These are phyloP conservation scores for Muricea muricata DNA, from an alignment of 92 coral and sea anemone species.

Conservation along the genomic window DNA sequence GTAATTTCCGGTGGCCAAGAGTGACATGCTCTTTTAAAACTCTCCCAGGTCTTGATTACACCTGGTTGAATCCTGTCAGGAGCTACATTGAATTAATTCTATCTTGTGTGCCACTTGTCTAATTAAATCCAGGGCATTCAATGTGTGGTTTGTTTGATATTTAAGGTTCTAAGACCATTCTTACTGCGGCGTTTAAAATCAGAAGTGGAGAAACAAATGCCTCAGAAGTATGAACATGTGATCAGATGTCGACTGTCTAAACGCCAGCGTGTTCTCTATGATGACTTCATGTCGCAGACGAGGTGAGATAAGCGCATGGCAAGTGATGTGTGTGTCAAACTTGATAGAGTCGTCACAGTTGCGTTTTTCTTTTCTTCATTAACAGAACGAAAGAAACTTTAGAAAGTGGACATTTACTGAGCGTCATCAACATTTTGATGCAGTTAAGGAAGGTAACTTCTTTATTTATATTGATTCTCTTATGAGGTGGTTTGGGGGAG, in stretches of 20 bases:
- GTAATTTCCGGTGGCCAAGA: too few relatives aligned
- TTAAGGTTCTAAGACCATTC: constrained; percentile 98
- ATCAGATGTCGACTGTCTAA: constrained; percentile 88
- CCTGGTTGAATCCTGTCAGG: too few relatives aligned
- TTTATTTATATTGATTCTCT: too few relatives aligned
- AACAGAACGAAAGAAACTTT: constrained; percentile 94
- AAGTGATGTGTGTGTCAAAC: too few relatives aligned
- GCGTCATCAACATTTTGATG: constrained; percentile 98
- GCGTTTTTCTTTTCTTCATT: not conserved
- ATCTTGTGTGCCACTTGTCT: too few relatives aligned
- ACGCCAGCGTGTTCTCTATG: constrained; percentile 93
- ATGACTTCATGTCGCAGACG: constrained; percentile 96
- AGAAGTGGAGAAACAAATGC: constrained; percentile 99
- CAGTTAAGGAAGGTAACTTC: constrained; percentile 90
- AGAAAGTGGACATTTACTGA: constrained; percentile 94
- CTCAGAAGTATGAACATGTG: constrained; percentile 95
- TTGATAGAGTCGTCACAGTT: too few relatives aligned
- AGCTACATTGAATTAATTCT: too few relatives aligned
- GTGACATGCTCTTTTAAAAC: too few relatives aligned
- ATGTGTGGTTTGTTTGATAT: too few relatives aligned
- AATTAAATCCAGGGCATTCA: too few relatives aligned
- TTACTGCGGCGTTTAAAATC: constrained; percentile 84
- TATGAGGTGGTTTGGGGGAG: too few relatives aligned
- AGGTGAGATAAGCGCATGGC: constrained; percentile 73
- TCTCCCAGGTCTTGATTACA: too few relatives aligned